Base-by-base conservation (phyloP, 2,888 invertebrate species). In the Tetragonula carbonaria region DNA sequence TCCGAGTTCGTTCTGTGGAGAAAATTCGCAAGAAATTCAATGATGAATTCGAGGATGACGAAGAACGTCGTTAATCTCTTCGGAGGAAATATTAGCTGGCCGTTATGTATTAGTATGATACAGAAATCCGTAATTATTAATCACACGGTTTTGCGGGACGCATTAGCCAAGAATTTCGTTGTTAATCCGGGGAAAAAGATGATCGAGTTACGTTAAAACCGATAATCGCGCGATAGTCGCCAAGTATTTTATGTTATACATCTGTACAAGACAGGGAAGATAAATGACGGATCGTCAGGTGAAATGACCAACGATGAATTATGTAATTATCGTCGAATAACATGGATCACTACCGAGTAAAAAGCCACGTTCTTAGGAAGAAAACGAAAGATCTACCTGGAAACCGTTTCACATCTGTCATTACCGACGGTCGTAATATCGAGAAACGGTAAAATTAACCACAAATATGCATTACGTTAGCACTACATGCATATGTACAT, bases 291-390 rank as follows among this genome's bases (percentile, higher is more conserved):
- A 53, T 50, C 55, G 33, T 28, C 65, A 51, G 16, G 18, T 53
- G 53, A 33, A 57, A 80, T 33, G 33, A 50, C 18, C 33, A 2
- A 57, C 65, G n/a, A 71, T 80, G 66, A 71, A 80, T 80, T 71
- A 65, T 38, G 65, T 50, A 78, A 77, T 77, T 80, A 80, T 65
- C 50, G 65, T 33, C 21, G 68, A 33, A 45, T 53, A 13, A 65
- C 50, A 33, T 11, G 68, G 21, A 63, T 23, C 16, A 33, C 23
- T 33, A 8, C 75, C 55, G 1, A 51, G 18, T 28, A 68, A 51
- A 51, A 67, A 67, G 14, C 23, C 16, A 1, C 45, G 57, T 2
- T 45, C 23, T 51, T 51, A 51, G 33, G 62, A 76, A 62, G 51
- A 51, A 70, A 38, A 62, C 62, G 28, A 62, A 23, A 62, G 28